These are phyloP conservation scores for Coranthus polyacanthus DNA, from an alignment of 2,797 vertebrate species.

Conservation along the genomic window DNA sequence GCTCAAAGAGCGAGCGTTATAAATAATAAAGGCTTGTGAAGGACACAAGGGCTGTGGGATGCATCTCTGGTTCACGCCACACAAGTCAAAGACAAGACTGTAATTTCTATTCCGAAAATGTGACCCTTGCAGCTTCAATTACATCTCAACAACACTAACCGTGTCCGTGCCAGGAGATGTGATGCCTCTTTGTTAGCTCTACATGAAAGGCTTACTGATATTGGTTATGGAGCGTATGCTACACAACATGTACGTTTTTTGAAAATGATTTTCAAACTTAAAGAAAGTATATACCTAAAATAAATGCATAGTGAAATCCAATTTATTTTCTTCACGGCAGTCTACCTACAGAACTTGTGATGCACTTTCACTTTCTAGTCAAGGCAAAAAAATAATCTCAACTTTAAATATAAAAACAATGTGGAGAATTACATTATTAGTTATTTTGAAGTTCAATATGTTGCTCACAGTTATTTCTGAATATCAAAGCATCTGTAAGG, in stretches of 20 bases:
- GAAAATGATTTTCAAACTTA: constrained; percentile 71
- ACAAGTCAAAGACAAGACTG: constrained; percentile 95
- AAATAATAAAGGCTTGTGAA: constrained; percentile 99
- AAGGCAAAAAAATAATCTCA: constrained; percentile 40
- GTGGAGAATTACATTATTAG: constrained; percentile 46
- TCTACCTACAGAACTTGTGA: constrained; percentile 39
- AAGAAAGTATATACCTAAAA: constrained; percentile 63
- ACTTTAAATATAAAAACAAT: constrained; percentile 51
- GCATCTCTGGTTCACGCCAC: constrained; percentile 90
- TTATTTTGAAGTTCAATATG: constrained; percentile 58
- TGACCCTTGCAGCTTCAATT: constrained; percentile 86
- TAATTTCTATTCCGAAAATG: constrained; percentile 95
- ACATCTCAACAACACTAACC: constrained; percentile 75
- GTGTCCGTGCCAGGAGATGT: constrained; percentile 71
- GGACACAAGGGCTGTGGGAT: constrained; percentile 91
- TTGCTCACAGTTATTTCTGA: constrained; percentile 67
- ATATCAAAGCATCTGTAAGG: constrained; percentile 63
- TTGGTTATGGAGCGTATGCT: constrained; percentile 65
- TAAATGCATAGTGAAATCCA: constrained; percentile 68
- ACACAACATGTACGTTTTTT: constrained; percentile 53
- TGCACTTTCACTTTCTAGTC: constrained; percentile 45
- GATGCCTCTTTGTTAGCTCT: constrained; percentile 78
- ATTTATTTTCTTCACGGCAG: constrained; percentile 65
- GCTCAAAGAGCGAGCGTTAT: constrained; percentile 98
- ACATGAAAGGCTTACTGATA: constrained; percentile 82